Evolutionary conservation across 2,888 invertebrate genomes (phyloP).

Genomic region (Icerya purchasi): DNA sequence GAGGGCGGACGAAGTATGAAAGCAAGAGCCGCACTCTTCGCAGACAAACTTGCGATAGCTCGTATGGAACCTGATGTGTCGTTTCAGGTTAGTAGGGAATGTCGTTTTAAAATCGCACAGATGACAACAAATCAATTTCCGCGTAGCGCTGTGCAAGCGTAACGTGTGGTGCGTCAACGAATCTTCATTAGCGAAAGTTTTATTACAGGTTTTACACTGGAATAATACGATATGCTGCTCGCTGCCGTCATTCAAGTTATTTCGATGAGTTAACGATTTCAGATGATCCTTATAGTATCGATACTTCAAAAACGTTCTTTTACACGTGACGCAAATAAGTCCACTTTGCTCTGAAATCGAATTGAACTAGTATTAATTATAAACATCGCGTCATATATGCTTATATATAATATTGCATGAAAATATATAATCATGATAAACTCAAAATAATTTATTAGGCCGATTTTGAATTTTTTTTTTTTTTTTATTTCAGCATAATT

Average conservation of each 20-base stretch:
- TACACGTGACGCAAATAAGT: constrained; percentile 5
- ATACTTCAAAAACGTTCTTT: constrained; percentile 7
- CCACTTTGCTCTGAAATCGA: constrained; percentile 2
- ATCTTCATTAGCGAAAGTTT: constrained; percentile 4
- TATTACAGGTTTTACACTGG: constrained; percentile 8
- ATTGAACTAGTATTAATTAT: too few species aligned
- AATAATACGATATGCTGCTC: constrained; percentile 1
- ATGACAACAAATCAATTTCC: constrained; percentile 4
- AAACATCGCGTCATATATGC: too few species aligned
- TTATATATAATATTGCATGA: too few species aligned
- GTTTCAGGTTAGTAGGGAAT: constrained; percentile 3
- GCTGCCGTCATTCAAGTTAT: constrained; percentile 4
- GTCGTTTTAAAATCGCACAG: constrained; percentile 11
- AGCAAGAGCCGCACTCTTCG: constrained; percentile 12
- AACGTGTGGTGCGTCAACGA: constrained; percentile 1
- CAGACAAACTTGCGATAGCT: constrained; percentile 12
- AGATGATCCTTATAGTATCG: constrained; percentile 10
- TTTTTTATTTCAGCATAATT: too few species aligned
- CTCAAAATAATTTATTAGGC: too few species aligned
- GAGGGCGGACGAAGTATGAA: constrained; percentile 9
- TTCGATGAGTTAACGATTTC: constrained; percentile 1
- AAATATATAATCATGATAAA: too few species aligned
- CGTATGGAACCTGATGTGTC: constrained; percentile 11
- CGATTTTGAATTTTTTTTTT: too few species aligned
- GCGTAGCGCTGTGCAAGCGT: constrained; percentile 3